Evolutionary conservation across 1,140 invertebrate genomes (phyloP).

Genomic region (Drosophila chauvacae): DNA sequence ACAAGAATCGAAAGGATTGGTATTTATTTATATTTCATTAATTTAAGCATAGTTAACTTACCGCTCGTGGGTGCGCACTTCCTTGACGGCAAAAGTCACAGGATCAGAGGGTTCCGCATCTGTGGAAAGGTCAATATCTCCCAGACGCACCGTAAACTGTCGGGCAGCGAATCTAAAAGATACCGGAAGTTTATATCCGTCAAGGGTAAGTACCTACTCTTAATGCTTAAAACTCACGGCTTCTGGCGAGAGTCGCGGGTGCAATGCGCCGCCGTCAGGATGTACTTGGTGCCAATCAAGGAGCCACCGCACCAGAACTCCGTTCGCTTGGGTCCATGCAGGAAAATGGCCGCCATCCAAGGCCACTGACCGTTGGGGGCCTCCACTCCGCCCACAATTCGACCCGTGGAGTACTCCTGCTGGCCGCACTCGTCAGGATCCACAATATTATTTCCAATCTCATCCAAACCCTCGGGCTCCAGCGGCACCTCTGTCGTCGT

Average conservation of each 20-base stretch:
- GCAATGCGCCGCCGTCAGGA: constrained; percentile 97
- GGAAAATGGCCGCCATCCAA: constrained; percentile 97
- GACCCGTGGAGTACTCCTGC: constrained; percentile 91
- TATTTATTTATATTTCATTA: not conserved
- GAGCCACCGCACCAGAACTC: constrained; percentile 98
- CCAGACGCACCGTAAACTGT: constrained; percentile 94
- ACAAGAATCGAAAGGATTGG: not conserved
- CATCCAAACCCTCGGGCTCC: constrained; percentile 67
- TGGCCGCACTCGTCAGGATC: constrained; percentile 90
- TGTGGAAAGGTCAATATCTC: constrained; percentile 93
- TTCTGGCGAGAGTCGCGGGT: constrained; percentile 93
- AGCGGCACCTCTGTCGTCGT: constrained; percentile 79
- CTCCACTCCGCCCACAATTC: constrained; percentile 95
- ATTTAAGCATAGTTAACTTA: not conserved
- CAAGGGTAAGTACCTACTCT: too few species aligned
- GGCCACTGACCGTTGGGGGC: constrained; percentile 93
- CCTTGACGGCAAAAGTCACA: constrained; percentile 90
- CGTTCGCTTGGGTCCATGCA: constrained; percentile 92
- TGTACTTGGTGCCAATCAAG: constrained; percentile 91
- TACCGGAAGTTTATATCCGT: not conserved
- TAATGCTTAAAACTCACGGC: constrained; percentile 88
- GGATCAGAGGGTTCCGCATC: constrained; percentile 92
- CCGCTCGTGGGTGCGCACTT: constrained; percentile 91
- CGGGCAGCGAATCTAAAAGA: constrained; percentile 90
- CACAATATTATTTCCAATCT: constrained; percentile 84